These are phyloP conservation scores for Idaea straminata DNA, from an alignment of 2,888 invertebrate genomes.

Conservation along the genomic window DNA sequence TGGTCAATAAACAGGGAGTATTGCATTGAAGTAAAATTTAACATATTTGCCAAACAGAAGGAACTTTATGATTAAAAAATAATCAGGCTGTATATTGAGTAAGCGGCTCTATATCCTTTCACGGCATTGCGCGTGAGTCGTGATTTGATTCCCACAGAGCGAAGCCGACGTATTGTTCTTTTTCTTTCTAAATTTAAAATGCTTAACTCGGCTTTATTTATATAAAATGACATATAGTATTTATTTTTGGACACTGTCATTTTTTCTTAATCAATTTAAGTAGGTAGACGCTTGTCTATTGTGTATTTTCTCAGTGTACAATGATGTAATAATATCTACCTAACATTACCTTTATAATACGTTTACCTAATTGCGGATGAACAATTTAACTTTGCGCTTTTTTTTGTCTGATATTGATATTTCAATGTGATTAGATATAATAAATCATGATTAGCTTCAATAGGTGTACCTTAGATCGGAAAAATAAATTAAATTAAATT, in stretches of 20 bases:
- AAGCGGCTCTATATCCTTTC: slow-evolving; percentile 57
- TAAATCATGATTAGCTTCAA: too few species aligned
- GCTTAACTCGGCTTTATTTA: slow-evolving; percentile 8
- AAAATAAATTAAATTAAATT: too few species aligned
- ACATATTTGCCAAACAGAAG: background rate
- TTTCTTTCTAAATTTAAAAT: slow-evolving; percentile 26
- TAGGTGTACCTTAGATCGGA: too few species aligned
- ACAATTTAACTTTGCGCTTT: too few species aligned
- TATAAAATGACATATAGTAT: background rate
- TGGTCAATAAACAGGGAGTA: too few species aligned
- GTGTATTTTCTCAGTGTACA: background rate
- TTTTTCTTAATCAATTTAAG: background rate
- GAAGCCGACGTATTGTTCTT: slow-evolving; percentile 40
- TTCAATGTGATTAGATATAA: too few species aligned
- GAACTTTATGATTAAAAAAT: slow-evolving; percentile 5
- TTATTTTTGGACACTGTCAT: background rate
- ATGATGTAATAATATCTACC: too few species aligned
- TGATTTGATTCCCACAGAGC: slow-evolving; percentile 78
- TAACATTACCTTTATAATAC: too few species aligned
- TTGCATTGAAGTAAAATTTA: too few species aligned
- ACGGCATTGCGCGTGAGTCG: slow-evolving; percentile 69
- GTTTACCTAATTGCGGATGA: too few species aligned
- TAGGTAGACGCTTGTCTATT: background rate
- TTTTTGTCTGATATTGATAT: too few species aligned
- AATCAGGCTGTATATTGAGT: slow-evolving; percentile 47